A percentile compares a stretch with the other conserved stretches of the same genome.
Evolutionary conservation across 2,888 invertebrate species (phyloP).

Genomic region (Platypus cylindrus): DNA sequence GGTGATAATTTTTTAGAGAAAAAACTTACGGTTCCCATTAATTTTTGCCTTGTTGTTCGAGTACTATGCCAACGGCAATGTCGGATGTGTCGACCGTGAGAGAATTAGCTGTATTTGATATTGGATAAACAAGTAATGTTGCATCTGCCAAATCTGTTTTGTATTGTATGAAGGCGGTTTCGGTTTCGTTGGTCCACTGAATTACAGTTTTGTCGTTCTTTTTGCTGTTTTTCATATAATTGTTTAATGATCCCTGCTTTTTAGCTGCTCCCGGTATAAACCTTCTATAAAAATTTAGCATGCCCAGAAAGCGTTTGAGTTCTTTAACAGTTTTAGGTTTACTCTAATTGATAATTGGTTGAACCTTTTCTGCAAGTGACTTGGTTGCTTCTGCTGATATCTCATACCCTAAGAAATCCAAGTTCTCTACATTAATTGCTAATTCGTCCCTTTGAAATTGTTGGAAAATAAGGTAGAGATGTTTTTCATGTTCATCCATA

Average conservation of each 20-base stretch:
- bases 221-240: too few species aligned
- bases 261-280: conserved; percentile 12
- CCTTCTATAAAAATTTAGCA: conserved; percentile 14
- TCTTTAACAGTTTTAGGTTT: conserved; percentile 1
- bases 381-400: not conserved
- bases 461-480: not conserved
- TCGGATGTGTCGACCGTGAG: conserved; percentile 4
- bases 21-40: conserved; percentile 1
- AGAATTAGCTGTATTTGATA: not conserved
- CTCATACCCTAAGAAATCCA: not conserved
- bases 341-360: not conserved
- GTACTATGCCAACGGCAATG: conserved; percentile 2
- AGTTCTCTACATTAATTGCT: not conserved
- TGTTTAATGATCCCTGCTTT: conserved; percentile 2
- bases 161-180: not conserved
- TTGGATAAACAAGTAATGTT: conserved; percentile 1
- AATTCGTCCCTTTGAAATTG: conserved; percentile 4
- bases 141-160: conserved; percentile 1
- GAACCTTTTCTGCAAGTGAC: not conserved
- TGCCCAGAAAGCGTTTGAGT: conserved; percentile 13
- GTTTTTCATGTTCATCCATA: conserved; percentile 5
- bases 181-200: not conserved
- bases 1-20: conserved; percentile 1
- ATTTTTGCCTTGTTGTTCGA: conserved; percentile 1
- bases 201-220: too few species aligned